Percentiles rank a stretch among this genome's conserved stretches.
Conservation (phyloP, 1,140 invertebrate genomes). For the Rhopalosiphum padi region DNA sequence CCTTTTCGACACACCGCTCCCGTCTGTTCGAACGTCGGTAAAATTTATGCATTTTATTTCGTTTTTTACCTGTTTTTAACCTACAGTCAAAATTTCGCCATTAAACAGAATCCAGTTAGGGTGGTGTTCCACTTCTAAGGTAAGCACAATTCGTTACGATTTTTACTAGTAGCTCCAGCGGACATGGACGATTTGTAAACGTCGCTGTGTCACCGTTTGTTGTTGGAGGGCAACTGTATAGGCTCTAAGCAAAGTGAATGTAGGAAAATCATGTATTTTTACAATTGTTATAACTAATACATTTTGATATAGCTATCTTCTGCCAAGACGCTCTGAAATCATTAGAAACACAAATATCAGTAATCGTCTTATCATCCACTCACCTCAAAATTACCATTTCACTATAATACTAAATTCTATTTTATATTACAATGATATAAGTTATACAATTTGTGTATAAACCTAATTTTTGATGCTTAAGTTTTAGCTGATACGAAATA, state of each 20-base stretch:
- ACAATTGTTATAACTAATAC: background rate
- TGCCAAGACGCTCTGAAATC: background rate
- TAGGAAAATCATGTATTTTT: background rate
- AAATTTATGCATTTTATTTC: constrained; percentile 35
- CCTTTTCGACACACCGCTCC: background rate
- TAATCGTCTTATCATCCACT: background rate
- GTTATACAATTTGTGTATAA: background rate
- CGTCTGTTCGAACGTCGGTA: background rate
- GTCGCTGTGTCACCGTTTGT: background rate
- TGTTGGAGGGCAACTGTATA: background rate
- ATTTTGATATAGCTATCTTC: background rate
- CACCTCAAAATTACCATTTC: background rate
- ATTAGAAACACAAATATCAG: background rate
- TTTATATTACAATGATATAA: background rate
- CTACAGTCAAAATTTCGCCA: constrained; percentile 55
- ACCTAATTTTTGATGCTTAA: background rate
- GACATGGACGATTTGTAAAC: background rate
- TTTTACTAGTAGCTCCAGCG: background rate
- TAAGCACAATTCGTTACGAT: background rate
- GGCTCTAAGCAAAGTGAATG: background rate
- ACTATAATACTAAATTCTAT: background rate
- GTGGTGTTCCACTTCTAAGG: constrained; percentile 57
- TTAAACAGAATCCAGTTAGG: constrained; percentile 52
- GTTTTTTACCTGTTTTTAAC: constrained; percentile 46
- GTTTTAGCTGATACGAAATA: background rate